Conservation (phyloP, 2,888 invertebrate genomes). For the Netelia melanura region DNA sequence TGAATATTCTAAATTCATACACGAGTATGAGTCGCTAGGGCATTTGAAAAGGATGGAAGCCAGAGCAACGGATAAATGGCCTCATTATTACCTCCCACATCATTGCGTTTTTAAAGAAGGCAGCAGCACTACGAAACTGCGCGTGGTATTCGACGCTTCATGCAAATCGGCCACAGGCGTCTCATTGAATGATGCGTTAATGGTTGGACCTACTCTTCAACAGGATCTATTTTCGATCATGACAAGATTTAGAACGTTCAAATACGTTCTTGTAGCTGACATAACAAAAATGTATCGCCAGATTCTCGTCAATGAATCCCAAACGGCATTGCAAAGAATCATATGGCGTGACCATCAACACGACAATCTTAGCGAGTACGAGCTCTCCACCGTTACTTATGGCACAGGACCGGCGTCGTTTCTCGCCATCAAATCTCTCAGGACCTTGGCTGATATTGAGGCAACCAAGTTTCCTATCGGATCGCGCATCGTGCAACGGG, state of each 20-base stretch:
- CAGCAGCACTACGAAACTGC: not conserved
- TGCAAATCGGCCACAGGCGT: constrained; percentile 40
- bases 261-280: constrained; percentile 67
- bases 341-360: constrained; percentile 64
- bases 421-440: constrained; percentile 63
- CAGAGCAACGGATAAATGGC: not conserved
- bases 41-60: constrained; percentile 34
- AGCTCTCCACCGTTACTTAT: constrained; percentile 63
- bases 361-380: constrained; percentile 52
- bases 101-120: constrained; percentile 26
- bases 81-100: constrained; percentile 21
- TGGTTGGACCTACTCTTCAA: constrained; percentile 8
- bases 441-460: constrained; percentile 60
- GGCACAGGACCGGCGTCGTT: constrained; percentile 66
- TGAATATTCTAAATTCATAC: constrained; percentile 37
- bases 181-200: constrained; percentile 19
- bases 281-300: constrained; percentile 75
- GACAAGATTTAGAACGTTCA: constrained; percentile 17
- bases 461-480: constrained; percentile 54
- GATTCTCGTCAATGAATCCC: constrained; percentile 62
- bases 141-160: constrained; percentile 4
- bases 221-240: constrained; percentile 37
- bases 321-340: constrained; percentile 68
- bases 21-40: constrained; percentile 32
- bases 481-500: constrained; percentile 20